Evolutionary conservation across 2,113 vertebrate species (phyloP).

Genomic region (Heterocephalus glaber): DNA sequence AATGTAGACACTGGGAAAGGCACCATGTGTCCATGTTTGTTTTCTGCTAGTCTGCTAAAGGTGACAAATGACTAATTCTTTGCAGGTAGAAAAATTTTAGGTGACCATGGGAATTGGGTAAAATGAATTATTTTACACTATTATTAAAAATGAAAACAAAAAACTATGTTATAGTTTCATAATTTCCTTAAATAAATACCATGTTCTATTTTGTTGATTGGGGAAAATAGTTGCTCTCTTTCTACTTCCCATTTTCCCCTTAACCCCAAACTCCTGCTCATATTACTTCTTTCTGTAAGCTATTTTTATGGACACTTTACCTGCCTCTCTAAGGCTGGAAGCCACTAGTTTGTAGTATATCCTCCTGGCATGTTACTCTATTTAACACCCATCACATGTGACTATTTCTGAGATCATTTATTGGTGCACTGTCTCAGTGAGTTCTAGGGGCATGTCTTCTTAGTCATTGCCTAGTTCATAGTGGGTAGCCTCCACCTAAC

Average conservation of each 20-base stretch:
- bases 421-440: background rate
- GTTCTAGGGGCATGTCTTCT: background rate
- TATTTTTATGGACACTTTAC: background rate
- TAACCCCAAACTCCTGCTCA: background rate
- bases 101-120: background rate
- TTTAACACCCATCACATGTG: background rate
- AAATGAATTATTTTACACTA: background rate
- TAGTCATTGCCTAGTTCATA: background rate
- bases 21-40: background rate
- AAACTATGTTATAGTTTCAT: background rate
- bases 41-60: background rate
- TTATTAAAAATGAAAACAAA: background rate
- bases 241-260: background rate
- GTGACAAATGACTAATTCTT: background rate
- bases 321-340: background rate
- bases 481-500: too few species aligned
- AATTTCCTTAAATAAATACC: background rate
- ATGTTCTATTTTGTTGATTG: background rate
- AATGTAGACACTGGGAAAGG: background rate
- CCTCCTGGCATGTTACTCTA: background rate
- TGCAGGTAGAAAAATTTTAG: background rate
- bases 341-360: background rate
- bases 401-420: background rate
- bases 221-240: background rate
- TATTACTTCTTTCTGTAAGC: background rate